A percentile compares a stretch with the other conserved stretches of the same genome.
Evolutionary conservation across 2,888 invertebrate species (phyloP).

Genomic region (Neoaliturus tenellus): DNA sequence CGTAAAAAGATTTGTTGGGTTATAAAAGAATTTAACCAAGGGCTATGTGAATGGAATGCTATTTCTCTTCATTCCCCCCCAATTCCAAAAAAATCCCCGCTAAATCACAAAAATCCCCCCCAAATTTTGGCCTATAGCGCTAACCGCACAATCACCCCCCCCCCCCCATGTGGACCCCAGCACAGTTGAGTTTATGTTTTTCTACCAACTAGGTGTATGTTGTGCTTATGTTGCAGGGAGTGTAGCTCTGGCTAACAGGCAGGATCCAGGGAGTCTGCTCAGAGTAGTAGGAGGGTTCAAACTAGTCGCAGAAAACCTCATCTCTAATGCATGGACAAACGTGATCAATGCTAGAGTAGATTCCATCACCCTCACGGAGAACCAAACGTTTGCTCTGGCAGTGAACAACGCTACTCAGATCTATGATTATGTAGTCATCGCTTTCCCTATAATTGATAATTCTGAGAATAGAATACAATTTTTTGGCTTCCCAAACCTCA

Average conservation of each 20-base stretch:
- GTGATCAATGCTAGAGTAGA: conserved; percentile 71
- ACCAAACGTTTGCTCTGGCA: conserved; percentile 53
- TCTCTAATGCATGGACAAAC: conserved; percentile 71
- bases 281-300: conserved; percentile 78
- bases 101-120: too few relatives aligned
- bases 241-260: conserved; percentile 39
- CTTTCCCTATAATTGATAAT: conserved; percentile 75
- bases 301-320: conserved; percentile 71
- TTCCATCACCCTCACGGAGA: conserved; percentile 67
- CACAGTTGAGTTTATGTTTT: too few relatives aligned
- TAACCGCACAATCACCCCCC: too few relatives aligned
- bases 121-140: too few relatives aligned
- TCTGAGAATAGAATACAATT: conserved; percentile 72
- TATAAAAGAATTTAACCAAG: too few relatives aligned
- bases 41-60: too few relatives aligned
- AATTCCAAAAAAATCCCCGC: too few relatives aligned
- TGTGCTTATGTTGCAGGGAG: neutral
- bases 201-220: too few relatives aligned
- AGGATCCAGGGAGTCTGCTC: conserved; percentile 68
- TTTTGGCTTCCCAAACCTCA: conserved; percentile 70
- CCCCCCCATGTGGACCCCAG: too few relatives aligned
- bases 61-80: too few relatives aligned
- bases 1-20: too few relatives aligned
- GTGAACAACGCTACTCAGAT: conserved; percentile 35
- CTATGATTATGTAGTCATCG: conserved; percentile 78